phyloP scores from a whole-genome alignment of 1,140 invertebrate species.

The Elysia chlorotica region DNA sequence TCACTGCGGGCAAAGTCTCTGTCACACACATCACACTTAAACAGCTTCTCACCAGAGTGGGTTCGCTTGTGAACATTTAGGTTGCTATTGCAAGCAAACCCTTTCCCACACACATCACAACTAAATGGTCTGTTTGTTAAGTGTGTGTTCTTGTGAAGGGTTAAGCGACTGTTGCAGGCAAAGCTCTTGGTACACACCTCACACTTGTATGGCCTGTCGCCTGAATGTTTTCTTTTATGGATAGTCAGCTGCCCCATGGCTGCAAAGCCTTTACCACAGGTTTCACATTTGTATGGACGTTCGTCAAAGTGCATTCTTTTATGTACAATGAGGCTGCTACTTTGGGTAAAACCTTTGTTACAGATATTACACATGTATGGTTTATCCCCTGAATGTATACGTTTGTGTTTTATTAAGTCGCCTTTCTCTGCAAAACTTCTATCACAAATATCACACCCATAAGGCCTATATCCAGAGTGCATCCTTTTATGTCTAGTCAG shows the following conservation, averaged over 20 bases:
- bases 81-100: slow-evolving; percentile 73
- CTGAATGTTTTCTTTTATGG: slow-evolving; percentile 2
- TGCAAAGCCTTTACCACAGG: slow-evolving; percentile 1
- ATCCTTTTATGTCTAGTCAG: too few species aligned
- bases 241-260: background rate
- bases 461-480: slow-evolving; percentile 10
- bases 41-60: slow-evolving; percentile 22
- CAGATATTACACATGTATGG: slow-evolving; percentile 35
- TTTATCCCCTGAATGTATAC: slow-evolving; percentile 36
- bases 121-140: slow-evolving; percentile 16
- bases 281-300: slow-evolving; percentile 5
- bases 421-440: slow-evolving; percentile 66
- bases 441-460: slow-evolving; percentile 6
- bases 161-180: background rate
- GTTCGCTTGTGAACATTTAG: slow-evolving; percentile 47
- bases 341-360: slow-evolving; percentile 61
- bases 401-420: slow-evolving; percentile 56
- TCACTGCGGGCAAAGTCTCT: slow-evolving; percentile 11
- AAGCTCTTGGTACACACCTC: background rate
- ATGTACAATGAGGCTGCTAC: slow-evolving; percentile 34
- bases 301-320: slow-evolving; percentile 67
- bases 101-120: slow-evolving; percentile 19
- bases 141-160: slow-evolving; percentile 13
- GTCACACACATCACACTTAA: slow-evolving; percentile 14
- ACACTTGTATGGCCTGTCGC: slow-evolving; percentile 10